Conservation (phyloP, 2,888 invertebrate genomes). For the Deilephila porcellus region DNA sequence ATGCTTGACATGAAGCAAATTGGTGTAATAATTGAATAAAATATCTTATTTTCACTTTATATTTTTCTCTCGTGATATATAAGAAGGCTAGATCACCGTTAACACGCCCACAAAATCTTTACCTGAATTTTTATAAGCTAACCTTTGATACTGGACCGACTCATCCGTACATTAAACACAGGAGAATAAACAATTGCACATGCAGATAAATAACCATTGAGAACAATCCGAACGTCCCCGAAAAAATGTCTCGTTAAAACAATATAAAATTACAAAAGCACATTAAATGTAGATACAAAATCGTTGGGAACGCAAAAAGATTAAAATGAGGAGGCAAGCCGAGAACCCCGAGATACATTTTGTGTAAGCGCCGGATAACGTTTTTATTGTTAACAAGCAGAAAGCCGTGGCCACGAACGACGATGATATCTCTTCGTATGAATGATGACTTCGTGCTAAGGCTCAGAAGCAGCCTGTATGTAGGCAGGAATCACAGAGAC, state of each 20-base stretch:
- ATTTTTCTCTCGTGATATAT: too few species aligned
- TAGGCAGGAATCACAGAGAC: constrained; percentile 72
- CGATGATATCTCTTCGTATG: constrained; percentile 83
- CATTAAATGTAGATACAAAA: constrained; percentile 38
- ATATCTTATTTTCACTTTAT: too few species aligned
- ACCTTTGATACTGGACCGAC: too few species aligned
- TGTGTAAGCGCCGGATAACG: constrained; percentile 78
- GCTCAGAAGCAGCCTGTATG: constrained; percentile 72
- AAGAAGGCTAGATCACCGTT: too few species aligned
- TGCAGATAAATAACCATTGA: too few species aligned
- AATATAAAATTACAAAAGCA: constrained; percentile 7
- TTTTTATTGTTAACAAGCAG: constrained; percentile 84
- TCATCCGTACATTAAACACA: too few species aligned
- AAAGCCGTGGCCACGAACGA: constrained; percentile 76
- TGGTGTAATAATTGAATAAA: too few species aligned
- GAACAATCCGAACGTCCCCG: too few species aligned
- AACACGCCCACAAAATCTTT: too few species aligned
- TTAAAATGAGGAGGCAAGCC: constrained; percentile 49
- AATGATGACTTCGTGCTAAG: constrained; percentile 84
- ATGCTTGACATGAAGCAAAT: too few species aligned
- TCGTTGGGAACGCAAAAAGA: constrained; percentile 50
- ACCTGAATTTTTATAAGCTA: too few species aligned
- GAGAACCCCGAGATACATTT: constrained; percentile 73
- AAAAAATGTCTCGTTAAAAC: background rate
- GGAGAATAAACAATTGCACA: too few species aligned